Evolutionary conservation across 2,888 invertebrate species (phyloP).

Genomic region (Poecilobothrus nobilitatus): DNA sequence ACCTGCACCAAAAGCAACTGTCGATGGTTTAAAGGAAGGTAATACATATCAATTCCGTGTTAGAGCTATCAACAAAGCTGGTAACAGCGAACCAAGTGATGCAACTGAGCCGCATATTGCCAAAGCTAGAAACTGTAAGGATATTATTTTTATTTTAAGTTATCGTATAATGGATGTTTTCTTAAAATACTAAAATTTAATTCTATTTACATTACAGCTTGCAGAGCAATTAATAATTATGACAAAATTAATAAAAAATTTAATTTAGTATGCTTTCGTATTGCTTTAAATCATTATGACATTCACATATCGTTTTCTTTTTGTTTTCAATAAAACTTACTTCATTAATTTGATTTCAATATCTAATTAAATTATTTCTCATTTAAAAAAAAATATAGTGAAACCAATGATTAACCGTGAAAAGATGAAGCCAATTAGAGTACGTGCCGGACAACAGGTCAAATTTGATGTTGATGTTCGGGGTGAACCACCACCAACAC

Average conservation of each 20-base stretch:
- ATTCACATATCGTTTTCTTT: too few relatives aligned
- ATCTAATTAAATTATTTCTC: too few relatives aligned
- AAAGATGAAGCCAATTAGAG: conserved; percentile 77
- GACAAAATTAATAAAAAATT: not conserved
- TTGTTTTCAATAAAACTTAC: too few relatives aligned
- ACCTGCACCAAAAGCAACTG: conserved; percentile 70
- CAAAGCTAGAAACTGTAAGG: conserved; percentile 78
- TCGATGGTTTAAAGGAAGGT: conserved; percentile 79
- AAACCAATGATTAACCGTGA: conserved; percentile 93
- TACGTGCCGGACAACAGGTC: conserved; percentile 82
- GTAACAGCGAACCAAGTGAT: conserved; percentile 84
- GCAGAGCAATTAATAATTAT: not conserved
- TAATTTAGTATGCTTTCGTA: not conserved
- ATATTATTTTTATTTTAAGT: conserved; percentile 10
- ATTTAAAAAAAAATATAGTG: conserved; percentile 49
- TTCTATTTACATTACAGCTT: conserved; percentile 8
- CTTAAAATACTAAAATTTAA: not conserved
- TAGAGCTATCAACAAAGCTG: conserved; percentile 88
- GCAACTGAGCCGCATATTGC: conserved; percentile 78
- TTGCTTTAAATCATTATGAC: not conserved
- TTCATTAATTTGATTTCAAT: too few relatives aligned
- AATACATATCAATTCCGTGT: conserved; percentile 94
- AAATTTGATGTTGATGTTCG: conserved; percentile 89
- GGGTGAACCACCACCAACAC: conserved; percentile 92
- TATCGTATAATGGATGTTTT: not conserved